Conservation (phyloP, 2,888 invertebrate species). For the Drosophila tanythrix region DNA sequence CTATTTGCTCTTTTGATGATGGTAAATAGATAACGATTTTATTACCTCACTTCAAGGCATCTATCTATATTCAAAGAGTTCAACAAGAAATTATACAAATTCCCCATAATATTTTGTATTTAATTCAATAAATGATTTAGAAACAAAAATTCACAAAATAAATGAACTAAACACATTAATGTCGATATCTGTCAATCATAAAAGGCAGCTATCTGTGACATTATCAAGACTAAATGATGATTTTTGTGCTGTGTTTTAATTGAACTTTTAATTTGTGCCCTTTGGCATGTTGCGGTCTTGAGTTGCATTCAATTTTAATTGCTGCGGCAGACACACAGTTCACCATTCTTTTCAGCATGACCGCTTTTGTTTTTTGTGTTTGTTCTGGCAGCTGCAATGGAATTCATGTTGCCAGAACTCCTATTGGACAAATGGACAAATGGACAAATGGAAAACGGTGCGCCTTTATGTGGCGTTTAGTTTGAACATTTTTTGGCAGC, state of each 20-base stretch:
- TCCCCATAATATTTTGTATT: neutral
- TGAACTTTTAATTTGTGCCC: constrained; percentile 5
- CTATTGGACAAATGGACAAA: constrained; percentile 20
- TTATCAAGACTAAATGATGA: neutral
- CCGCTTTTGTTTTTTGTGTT: constrained; percentile 1
- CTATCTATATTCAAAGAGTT: neutral
- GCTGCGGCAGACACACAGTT: constrained; percentile 44
- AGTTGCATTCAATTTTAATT: constrained; percentile 45
- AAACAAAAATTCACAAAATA: neutral
- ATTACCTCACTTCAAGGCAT: neutral
- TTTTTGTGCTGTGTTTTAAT: neutral
- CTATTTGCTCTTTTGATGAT: constrained; percentile 18
- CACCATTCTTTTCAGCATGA: constrained; percentile 1
- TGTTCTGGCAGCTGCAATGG: constrained; percentile 28
- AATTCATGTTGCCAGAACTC: constrained; percentile 36
- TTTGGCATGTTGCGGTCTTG: constrained; percentile 28
- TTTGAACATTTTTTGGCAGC: constrained; percentile 54
- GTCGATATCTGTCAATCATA: neutral
- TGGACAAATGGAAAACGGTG: constrained; percentile 27
- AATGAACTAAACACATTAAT: neutral
- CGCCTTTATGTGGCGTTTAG: constrained; percentile 51
- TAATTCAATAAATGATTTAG: neutral
- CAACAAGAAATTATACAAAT: neutral
- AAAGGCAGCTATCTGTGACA: neutral
- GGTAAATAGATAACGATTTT: neutral